These are phyloP conservation scores for Rousettus madagascariensis DNA, from an alignment of 2,797 vertebrate species.

Conservation along the genomic window DNA sequence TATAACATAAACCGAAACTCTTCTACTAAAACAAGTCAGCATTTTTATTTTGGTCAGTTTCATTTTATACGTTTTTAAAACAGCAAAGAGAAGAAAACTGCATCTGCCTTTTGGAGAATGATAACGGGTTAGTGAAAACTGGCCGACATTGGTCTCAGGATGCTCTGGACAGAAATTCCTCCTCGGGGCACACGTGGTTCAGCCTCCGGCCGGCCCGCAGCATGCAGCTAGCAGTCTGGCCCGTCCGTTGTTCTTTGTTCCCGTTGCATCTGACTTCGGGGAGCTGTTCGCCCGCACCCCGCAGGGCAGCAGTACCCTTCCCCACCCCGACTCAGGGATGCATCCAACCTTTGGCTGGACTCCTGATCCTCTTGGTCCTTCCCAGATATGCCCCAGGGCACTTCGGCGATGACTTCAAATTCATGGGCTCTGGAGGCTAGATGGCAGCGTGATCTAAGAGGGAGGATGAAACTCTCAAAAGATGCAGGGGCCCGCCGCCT, in stretches of 20 bases:
- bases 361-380: background rate
- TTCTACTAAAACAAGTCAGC: background rate
- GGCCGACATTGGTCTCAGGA: no score
- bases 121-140: background rate
- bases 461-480: background rate
- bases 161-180: no score
- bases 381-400: background rate
- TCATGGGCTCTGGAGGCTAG: background rate
- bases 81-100: background rate
- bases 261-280: background rate
- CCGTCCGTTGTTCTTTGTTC: fast-evolving
- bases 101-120: background rate
- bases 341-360: background rate
- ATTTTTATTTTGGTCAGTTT: background rate
- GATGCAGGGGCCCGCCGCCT: background rate
- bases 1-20: background rate
- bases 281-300: background rate
- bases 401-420: background rate
- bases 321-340: background rate
- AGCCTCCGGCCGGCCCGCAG: fast-evolving
- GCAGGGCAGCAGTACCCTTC: background rate
- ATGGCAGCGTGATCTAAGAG: background rate
- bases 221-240: fast-evolving
- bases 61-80: background rate
- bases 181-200: no score